Evolutionary conservation across 1,140 invertebrate species (phyloP).

Genomic region (Geopemphigus sp.): DNA sequence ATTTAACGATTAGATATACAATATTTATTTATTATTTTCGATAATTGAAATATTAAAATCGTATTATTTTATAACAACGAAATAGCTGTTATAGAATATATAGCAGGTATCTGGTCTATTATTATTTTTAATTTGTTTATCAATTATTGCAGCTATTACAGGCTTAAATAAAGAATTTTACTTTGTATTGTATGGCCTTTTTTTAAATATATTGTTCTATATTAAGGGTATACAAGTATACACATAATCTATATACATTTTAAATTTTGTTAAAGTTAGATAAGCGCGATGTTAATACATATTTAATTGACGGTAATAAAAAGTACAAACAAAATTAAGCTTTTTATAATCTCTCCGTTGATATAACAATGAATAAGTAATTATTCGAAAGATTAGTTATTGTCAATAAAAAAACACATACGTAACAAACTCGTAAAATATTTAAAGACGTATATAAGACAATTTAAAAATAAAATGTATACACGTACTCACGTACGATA

Average conservation of each 20-base stretch:
- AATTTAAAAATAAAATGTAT: neutral
- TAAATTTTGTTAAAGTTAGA: no score
- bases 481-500: neutral
- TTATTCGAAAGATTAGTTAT: neutral
- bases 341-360: neutral
- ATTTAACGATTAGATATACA: neutral
- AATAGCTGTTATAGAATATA: no score
- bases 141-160: no score
- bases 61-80: no score
- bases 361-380: neutral
- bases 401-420: neutral
- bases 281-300: neutral
- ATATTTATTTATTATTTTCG: neutral
- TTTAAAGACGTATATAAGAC: neutral
- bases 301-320: neutral
- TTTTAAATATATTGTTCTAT: no score
- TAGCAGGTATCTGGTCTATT: no score
- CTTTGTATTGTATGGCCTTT: no score
- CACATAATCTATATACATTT: no score
- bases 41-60: no score
- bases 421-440: neutral
- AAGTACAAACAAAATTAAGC: neutral
- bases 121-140: no score
- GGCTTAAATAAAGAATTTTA: no score
- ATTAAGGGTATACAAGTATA: no score